A percentile compares a stretch with the other conserved stretches of the same genome.
Evolutionary conservation across 2,888 invertebrate species (phyloP).

Genomic region (Morinoia aosen): DNA sequence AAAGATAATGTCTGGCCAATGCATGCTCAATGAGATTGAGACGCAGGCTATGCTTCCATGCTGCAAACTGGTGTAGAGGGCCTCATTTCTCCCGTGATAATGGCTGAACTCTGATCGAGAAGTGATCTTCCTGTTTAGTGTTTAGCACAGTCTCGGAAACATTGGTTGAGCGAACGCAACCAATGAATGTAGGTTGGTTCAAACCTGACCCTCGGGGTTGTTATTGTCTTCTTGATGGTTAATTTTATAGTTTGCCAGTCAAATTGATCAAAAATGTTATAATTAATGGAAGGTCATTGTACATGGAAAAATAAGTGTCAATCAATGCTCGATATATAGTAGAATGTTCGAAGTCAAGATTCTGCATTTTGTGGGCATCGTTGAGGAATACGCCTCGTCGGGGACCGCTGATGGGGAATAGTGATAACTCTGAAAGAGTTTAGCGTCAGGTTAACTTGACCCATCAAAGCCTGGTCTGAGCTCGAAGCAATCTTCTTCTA

Average conservation of each 20-base stretch:
- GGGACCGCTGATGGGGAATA: neutral
- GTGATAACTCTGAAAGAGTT: neutral
- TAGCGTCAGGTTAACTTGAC: neutral
- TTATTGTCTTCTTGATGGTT: neutral
- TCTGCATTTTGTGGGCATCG: neutral
- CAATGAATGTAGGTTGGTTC: neutral
- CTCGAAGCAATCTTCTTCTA: neutral
- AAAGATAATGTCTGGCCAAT: constrained; percentile 10
- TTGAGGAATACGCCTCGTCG: neutral
- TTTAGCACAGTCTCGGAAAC: neutral
- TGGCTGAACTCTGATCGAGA: neutral
- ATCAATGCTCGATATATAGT: neutral
- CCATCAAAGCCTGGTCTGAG: neutral
- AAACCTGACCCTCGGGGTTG: neutral
- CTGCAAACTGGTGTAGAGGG: neutral
- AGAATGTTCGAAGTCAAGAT: neutral
- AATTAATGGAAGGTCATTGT: neutral
- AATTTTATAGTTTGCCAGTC: neutral
- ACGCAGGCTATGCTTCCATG: neutral
- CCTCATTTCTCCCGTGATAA: neutral
- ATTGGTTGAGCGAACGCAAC: neutral
- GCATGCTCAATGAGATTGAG: neutral
- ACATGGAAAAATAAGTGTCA: neutral
- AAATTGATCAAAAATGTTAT: neutral
- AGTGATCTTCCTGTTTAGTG: neutral